Conservation (phyloP, 2,888 invertebrate species). For the Bombylius major region DNA sequence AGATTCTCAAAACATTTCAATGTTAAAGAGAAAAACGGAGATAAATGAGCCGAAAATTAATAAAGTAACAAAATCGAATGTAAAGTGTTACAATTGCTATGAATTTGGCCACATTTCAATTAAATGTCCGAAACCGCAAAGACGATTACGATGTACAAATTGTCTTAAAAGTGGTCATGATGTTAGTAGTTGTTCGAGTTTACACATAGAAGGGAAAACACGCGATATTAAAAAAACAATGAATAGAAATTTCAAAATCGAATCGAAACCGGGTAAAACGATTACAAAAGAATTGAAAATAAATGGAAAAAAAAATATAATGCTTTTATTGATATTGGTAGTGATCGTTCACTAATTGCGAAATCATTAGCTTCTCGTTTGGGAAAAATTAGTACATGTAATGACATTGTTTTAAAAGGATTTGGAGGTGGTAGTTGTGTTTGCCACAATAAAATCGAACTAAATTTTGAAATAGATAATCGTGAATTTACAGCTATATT, state of each 20-base stretch:
- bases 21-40: background rate
- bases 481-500: background rate
- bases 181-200: background rate
- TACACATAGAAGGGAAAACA: background rate
- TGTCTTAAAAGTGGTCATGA: background rate
- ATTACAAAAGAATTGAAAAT: background rate
- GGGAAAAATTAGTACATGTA: background rate
- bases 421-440: constrained; percentile 2
- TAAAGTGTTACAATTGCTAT: constrained; percentile 5
- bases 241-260: background rate
- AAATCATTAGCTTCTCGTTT: background rate
- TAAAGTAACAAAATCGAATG: background rate
- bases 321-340: constrained; percentile 2
- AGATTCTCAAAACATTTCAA: background rate
- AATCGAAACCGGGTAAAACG: background rate
- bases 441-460: background rate
- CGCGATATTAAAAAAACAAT: background rate
- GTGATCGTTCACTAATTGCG: constrained; percentile 1
- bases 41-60: background rate
- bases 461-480: background rate
- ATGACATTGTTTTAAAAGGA: background rate
- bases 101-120: constrained; percentile 2
- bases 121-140: constrained; percentile 2
- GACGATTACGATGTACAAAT: background rate
- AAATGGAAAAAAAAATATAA: background rate